Percentiles rank a stretch among this genome's conserved stretches.
phyloP scores from a whole-genome alignment of 2,888 invertebrate genomes.

The Drosophila acutilabella region DNA sequence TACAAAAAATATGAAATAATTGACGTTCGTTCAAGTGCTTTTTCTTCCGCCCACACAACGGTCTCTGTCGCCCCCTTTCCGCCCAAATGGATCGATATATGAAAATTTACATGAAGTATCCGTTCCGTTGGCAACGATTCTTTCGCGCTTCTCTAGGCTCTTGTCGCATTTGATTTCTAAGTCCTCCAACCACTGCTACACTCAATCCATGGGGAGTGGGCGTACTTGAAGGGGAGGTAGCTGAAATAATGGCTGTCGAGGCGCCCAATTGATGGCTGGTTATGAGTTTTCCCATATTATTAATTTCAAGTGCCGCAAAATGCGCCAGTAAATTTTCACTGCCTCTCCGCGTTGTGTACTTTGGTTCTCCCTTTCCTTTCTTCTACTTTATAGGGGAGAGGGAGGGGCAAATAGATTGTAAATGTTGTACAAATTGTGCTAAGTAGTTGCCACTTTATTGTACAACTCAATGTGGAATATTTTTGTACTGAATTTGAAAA shows the following conservation, averaged over 20 bases:
- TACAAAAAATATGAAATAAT: constrained; percentile 49
- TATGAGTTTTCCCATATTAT: constrained; percentile 58
- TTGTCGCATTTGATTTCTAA: constrained; percentile 45
- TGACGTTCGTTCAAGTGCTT: constrained; percentile 51
- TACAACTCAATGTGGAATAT: neutral
- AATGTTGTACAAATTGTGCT: constrained; percentile 53
- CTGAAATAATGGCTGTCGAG: constrained; percentile 35
- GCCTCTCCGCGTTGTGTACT: constrained; percentile 11
- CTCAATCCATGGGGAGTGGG: neutral
- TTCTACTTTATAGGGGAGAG: too few relatives aligned
- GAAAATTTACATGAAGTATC: constrained; percentile 46
- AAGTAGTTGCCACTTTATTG: constrained; percentile 51
- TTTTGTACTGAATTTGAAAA: constrained; percentile 17
- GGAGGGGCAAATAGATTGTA: constrained; percentile 23
- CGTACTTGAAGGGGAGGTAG: neutral
- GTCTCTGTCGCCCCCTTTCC: neutral
- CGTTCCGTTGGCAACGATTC: constrained; percentile 34
- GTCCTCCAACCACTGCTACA: neutral
- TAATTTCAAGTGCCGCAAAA: constrained; percentile 68
- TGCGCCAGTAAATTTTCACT: constrained; percentile 40
- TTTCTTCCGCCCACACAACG: neutral
- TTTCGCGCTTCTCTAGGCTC: constrained; percentile 14
- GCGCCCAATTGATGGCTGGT: constrained; percentile 59
- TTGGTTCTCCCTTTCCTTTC: neutral
- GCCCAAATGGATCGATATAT: constrained; percentile 55